phyloP scores from a whole-genome alignment of 2,888 invertebrate genomes.

The Subacronicta megacephala region DNA sequence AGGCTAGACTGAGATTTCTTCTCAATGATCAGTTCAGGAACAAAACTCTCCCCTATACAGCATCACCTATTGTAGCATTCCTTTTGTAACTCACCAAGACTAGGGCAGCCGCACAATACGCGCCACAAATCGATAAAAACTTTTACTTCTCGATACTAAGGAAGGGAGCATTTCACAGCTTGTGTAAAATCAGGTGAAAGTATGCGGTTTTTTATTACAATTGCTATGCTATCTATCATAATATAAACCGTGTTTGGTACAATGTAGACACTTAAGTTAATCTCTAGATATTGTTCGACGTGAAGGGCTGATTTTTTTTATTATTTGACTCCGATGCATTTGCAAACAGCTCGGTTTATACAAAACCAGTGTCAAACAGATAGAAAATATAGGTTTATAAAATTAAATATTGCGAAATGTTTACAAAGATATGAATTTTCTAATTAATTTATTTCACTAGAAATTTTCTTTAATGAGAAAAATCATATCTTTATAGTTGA shows the following conservation, averaged over 20 bases:
- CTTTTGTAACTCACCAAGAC: constrained; percentile 44
- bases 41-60: constrained; percentile 17
- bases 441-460: no score
- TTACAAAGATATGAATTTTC: no score
- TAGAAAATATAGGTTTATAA: no score
- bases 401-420: no score
- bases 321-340: constrained; percentile 20
- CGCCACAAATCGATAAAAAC: constrained; percentile 47
- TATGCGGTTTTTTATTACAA: no score
- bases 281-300: constrained; percentile 45
- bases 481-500: no score
- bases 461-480: no score
- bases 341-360: constrained; percentile 39
- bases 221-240: no score
- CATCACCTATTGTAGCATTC: constrained; percentile 47
- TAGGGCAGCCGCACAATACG: constrained; percentile 49
- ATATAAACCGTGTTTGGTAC: no score
- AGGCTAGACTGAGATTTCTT: constrained; percentile 25
- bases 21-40: constrained; percentile 25
- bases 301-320: constrained; percentile 37
- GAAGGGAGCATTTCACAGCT: background rate
- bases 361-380: constrained; percentile 23
- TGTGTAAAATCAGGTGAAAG: background rate
- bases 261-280: no score
- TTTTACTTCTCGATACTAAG: constrained; percentile 42